phyloP scores from a whole-genome alignment of 2,113 vertebrate genomes.

The Hypocryptadius cinnamomeus region DNA sequence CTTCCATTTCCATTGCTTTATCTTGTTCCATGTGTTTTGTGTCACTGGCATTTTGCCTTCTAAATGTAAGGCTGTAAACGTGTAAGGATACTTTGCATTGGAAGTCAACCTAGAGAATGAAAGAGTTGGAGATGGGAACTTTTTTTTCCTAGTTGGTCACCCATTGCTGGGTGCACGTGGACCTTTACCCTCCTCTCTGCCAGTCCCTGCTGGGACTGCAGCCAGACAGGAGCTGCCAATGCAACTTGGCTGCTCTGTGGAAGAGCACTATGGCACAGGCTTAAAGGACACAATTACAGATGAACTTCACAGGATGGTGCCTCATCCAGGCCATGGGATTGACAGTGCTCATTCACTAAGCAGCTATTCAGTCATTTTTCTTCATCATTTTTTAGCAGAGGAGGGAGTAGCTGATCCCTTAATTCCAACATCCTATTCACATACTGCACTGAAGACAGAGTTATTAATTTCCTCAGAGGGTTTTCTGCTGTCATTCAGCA shows the following conservation, averaged over 20 bases:
- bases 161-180: neutral
- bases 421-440: constrained; percentile 25
- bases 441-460: neutral
- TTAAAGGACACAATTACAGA: neutral
- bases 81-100: neutral
- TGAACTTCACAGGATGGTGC: neutral
- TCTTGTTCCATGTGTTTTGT: neutral
- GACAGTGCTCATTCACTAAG: neutral
- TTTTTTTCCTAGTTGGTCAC: neutral
- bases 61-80: neutral
- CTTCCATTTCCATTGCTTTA: neutral
- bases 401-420: constrained; percentile 19
- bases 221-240: neutral
- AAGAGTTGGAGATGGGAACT: fast-evolving
- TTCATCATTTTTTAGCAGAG: neutral
- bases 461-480: constrained; percentile 44
- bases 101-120: neutral
- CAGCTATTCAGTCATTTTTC: neutral
- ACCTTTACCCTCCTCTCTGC: neutral
- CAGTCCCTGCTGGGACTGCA: fast-evolving
- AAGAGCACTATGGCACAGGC: neutral
- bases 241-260: neutral
- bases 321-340: neutral
- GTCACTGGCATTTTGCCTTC: neutral
- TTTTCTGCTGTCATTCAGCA: constrained; percentile 18